phyloP scores from a whole-genome alignment of 1,140 invertebrate species.

The Pteromalus puparum region DNA sequence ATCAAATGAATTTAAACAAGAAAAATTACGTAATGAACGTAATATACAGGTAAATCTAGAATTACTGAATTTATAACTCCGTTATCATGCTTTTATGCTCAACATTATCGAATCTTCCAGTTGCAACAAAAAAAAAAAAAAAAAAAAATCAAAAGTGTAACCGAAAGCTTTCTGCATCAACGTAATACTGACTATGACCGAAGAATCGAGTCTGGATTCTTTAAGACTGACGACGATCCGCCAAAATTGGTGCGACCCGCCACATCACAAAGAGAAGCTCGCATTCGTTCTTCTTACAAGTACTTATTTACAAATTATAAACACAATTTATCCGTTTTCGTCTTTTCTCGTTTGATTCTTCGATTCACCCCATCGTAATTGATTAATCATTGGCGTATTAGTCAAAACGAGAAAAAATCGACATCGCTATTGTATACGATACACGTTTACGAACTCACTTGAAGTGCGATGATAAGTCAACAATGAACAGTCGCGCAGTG shows the following conservation, averaged over 20 bases:
- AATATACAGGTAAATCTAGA: background rate
- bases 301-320: constrained; percentile 58
- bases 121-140: background rate
- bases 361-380: constrained; percentile 1
- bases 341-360: constrained; percentile 3
- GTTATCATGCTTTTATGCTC: background rate
- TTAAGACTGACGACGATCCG: constrained; percentile 3
- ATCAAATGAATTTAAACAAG: constrained; percentile 38
- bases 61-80: constrained; percentile 4
- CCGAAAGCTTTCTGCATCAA: background rate
- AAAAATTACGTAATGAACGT: constrained; percentile 16
- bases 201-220: background rate
- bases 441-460: constrained; percentile 20
- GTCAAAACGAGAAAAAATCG: constrained; percentile 8
- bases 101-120: background rate
- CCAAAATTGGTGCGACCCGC: constrained; percentile 4
- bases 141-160: background rate
- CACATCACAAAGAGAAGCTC: constrained; percentile 26
- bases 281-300: constrained; percentile 52
- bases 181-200: constrained; percentile 20
- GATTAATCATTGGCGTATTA: constrained; percentile 9
- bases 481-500: constrained; percentile 47
- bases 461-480: constrained; percentile 43
- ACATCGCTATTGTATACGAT: constrained; percentile 14
- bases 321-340: constrained; percentile 45